Conservation (phyloP, 2,797 vertebrate species). For the Lateolabrax maculatus region DNA sequence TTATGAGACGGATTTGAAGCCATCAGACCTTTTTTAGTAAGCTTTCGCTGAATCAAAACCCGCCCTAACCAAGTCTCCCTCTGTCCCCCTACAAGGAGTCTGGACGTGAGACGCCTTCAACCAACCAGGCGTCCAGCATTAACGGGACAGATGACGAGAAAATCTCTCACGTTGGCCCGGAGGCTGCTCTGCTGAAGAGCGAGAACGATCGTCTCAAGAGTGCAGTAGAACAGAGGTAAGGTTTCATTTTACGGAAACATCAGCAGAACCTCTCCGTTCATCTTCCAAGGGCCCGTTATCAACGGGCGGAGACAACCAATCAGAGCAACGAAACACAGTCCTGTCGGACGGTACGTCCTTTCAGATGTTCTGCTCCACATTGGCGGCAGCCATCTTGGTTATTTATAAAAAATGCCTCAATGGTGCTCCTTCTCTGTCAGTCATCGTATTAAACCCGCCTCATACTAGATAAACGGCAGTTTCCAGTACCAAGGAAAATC, state of each 20-base stretch:
- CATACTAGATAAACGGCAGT: no score
- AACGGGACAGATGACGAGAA: conserved; percentile 98
- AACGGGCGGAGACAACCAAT: no score
- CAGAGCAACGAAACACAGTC: no score
- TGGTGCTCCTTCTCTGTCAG: no score
- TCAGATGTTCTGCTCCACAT: no score
- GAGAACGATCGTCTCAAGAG: conserved; percentile 95
- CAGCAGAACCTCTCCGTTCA: not conserved
- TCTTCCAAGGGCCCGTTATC: no score
- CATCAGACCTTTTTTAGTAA: conserved; percentile 22
- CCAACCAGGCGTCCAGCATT: conserved; percentile 92
- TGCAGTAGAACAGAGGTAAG: conserved; percentile 92
- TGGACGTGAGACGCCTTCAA: conserved; percentile 89
- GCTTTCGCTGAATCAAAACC: conserved; percentile 23
- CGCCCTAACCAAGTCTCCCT: conserved; percentile 1
- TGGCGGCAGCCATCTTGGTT: no score
- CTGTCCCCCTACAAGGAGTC: conserved; percentile 84
- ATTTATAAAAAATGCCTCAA: no score
- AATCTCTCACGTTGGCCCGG: conserved; percentile 87
- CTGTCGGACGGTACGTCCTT: no score
- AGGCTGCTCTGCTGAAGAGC: conserved; percentile 87
- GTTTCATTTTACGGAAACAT: conserved; percentile 2
- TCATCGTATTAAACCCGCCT: no score
- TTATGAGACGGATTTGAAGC: conserved; percentile 29
- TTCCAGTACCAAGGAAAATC: no score